Evolutionary conservation across 2,113 vertebrate species (phyloP).

Genomic region (human): GRCh38 chr19:57007001-57007500

Average conservation of each 20-base stretch:
- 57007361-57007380: neutral
- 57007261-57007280: neutral
- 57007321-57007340: neutral
- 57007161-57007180: neutral
- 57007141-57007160: neutral
- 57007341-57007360: neutral
- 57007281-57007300: neutral
- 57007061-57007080: no score
- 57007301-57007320: neutral
- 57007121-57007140: neutral
- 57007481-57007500: neutral
- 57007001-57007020: neutral
- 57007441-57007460: neutral
- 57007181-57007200: neutral
- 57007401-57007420: neutral
- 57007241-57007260: neutral
- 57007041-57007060: neutral
- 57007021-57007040: neutral
- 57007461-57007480: neutral
- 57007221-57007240: neutral
- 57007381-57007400: no score
- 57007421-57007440: neutral
- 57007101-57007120: neutral
- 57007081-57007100: neutral
- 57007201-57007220: neutral